Percentiles rank a stretch among this genome's conserved stretches.
These are phyloP conservation scores for Eilema griseolum DNA, from an alignment of 2,888 invertebrate genomes.

Conservation along the genomic window DNA sequence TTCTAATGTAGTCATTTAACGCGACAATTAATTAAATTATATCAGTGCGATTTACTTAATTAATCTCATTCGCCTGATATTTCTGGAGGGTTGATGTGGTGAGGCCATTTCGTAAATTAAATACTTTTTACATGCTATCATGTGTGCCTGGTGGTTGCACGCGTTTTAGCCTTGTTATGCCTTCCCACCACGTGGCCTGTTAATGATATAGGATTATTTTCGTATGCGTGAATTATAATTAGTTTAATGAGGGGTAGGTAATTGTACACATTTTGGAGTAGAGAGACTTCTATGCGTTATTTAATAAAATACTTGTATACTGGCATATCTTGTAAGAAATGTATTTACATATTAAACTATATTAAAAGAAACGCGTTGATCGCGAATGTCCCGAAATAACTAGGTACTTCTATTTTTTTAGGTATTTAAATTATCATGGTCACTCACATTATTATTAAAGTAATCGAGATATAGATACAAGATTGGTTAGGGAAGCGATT, in stretches of 20 bases:
- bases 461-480: too few relatives aligned
- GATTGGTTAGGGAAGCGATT: too few relatives aligned
- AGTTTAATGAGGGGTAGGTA: background rate
- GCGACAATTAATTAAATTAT: constrained; percentile 29
- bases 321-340: too few relatives aligned
- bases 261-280: background rate
- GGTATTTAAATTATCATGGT: too few relatives aligned
- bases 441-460: too few relatives aligned
- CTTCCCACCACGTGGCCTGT: background rate
- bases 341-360: too few relatives aligned
- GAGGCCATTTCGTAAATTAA: constrained; percentile 3
- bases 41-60: constrained; percentile 12
- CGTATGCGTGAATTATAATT: background rate
- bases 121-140: constrained; percentile 1
- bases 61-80: constrained; percentile 12
- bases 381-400: too few relatives aligned
- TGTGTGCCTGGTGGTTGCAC: background rate
- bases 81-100: background rate
- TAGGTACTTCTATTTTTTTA: too few relatives aligned
- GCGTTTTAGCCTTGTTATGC: background rate
- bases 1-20: constrained; percentile 5
- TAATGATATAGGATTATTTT: background rate
- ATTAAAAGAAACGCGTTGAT: too few relatives aligned
- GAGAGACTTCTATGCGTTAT: background rate
- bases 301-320: too few relatives aligned